Conservation (phyloP, 2,888 invertebrate species). For the Epinotia brunnichana region DNA sequence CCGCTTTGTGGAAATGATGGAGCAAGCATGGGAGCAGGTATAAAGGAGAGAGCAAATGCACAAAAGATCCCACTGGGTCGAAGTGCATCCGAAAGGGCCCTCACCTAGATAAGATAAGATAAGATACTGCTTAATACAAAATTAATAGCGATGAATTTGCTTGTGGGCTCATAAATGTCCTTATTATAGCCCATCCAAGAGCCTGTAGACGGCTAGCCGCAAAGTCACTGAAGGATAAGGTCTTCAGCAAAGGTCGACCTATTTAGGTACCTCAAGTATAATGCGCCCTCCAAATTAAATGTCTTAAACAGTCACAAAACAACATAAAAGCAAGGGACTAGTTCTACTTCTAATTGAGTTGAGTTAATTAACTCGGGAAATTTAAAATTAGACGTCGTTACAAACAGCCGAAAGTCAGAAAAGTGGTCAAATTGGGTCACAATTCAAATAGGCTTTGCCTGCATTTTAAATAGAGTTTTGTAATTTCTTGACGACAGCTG, state of each 20-base stretch:
- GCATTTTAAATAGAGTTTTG: constrained; percentile 20
- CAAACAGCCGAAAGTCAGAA: constrained; percentile 25
- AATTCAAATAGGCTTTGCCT: constrained; percentile 22
- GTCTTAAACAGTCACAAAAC: constrained; percentile 10
- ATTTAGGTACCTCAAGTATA: background rate
- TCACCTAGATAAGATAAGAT: too few species aligned
- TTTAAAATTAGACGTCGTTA: constrained; percentile 28
- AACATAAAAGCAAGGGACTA: constrained; percentile 14
- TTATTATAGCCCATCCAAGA: background rate
- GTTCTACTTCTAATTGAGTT: constrained; percentile 27
- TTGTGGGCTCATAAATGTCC: background rate
- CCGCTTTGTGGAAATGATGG: too few species aligned
- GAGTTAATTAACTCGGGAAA: constrained; percentile 29
- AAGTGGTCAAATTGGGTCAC: constrained; percentile 27
- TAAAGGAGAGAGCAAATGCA: too few species aligned
- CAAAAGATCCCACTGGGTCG: too few species aligned
- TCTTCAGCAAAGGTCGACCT: background rate
- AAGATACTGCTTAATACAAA: too few species aligned
- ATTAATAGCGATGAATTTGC: background rate
- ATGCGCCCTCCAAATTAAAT: constrained; percentile 4
- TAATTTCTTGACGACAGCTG: constrained; percentile 23
- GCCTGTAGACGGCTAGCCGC: background rate
- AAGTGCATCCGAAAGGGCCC: too few species aligned
- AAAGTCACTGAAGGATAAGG: background rate
- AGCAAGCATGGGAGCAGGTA: too few species aligned